Conservation (phyloP, 2,113 vertebrate species). For the Megaceryle torquata region DNA sequence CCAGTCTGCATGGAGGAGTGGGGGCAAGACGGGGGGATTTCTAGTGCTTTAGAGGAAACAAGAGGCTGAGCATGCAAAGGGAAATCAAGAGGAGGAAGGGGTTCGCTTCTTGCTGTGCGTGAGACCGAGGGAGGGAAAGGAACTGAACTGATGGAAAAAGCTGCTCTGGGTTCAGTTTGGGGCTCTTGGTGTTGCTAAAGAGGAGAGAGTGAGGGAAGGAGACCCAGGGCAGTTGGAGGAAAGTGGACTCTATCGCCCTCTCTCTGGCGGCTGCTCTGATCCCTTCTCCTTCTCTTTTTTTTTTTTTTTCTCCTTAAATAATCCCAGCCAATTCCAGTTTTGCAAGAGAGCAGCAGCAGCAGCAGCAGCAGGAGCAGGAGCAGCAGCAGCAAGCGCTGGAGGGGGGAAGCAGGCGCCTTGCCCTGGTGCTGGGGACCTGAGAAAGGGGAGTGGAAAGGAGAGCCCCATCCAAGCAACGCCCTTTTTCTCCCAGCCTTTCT, state of each 20-base stretch:
- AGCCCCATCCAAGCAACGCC: constrained; percentile 79
- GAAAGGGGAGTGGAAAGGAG: constrained; percentile 88
- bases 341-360: constrained; percentile 63
- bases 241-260: constrained; percentile 71
- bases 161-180: constrained; percentile 49
- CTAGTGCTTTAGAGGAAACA: constrained; percentile 61
- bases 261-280: constrained; percentile 62
- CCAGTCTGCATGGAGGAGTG: constrained; percentile 52
- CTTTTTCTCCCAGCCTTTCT: constrained; percentile 73
- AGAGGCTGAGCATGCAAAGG: constrained; percentile 52
- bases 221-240: constrained; percentile 62
- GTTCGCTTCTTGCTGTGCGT: constrained; percentile 32
- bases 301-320: constrained; percentile 1
- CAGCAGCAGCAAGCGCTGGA: constrained; percentile 36
- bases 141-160: constrained; percentile 51
- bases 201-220: constrained; percentile 54
- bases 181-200: constrained; percentile 56
- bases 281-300: neutral
- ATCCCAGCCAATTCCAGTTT: constrained; percentile 71
- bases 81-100: constrained; percentile 28
- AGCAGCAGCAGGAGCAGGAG: constrained; percentile 62
- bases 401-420: constrained; percentile 73
- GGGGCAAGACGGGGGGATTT: constrained; percentile 50
- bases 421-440: constrained; percentile 76
- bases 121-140: constrained; percentile 52